Base-by-base conservation (phyloP, 2,888 invertebrate species). In the Morinoia aosen region DNA sequence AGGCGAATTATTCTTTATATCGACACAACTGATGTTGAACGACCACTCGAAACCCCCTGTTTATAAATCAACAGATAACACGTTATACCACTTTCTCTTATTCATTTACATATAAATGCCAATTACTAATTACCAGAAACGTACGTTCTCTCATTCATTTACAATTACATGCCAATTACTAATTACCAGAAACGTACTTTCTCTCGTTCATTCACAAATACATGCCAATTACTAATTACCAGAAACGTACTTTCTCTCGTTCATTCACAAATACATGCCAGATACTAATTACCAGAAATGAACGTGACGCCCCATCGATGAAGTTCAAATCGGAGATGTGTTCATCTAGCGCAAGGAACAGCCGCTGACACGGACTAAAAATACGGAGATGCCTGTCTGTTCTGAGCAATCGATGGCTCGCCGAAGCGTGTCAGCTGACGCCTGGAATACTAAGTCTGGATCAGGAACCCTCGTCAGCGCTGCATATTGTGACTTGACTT, bases 371-470 rank as follows among this genome's bases (percentile, higher is more conserved):
- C 25, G 76, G 25, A 76, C 76, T 76, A 76, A 76, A 76, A 76
- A 76, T 76, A 76, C 76, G 10, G 33, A 76, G 76, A 8, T 76
- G 76, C 33, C 76, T 76, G 76, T 76, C 76, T 76, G 76, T 76
- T 11, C 25, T 57, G 56, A 57, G 93, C 57, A 93, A 93, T 93
- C 93, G 93, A 93, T 93, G 93, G 57, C 57, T 57, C 93, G 33
- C 25, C 57, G 57, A 93, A 93, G 57, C 93, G 58, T 57, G 58
- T 7, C 93, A 48, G 25, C 93, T 33, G 93, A 93, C 58, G 57
- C 33, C 57, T 19, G 93, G 93, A 93, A 93, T 93, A 93, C 93
- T 57, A 93, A 93, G 58, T 57, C 90, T 88, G 40, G 40, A 12
- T 4, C 40, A 19, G 40, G 40, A 40, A 40, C 39, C 90, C 90